These are phyloP conservation scores for Xiphophorus couchianus DNA, from an alignment of 2,113 vertebrate species.

Conservation along the genomic window DNA sequence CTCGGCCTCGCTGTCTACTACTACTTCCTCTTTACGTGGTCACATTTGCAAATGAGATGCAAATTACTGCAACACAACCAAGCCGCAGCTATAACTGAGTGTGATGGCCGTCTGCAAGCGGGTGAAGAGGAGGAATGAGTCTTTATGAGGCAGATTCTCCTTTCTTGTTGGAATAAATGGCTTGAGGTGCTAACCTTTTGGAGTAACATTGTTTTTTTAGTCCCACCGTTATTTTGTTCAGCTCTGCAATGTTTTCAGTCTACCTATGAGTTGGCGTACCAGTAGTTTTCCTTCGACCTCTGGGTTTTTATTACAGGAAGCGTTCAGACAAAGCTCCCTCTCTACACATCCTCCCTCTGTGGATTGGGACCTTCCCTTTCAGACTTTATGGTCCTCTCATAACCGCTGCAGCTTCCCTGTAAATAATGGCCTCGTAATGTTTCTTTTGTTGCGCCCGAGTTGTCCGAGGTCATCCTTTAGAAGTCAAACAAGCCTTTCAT, in stretches of 20 bases:
- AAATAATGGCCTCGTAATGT: neutral
- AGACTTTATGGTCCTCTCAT: neutral
- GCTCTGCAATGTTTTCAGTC: neutral
- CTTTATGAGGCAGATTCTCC: no score
- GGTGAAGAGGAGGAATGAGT: neutral
- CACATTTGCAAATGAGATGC: slow-evolving; percentile 45
- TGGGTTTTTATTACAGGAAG: neutral
- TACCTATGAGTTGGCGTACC: neutral
- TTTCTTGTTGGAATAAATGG: no score
- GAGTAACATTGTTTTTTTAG: neutral
- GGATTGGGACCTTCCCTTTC: neutral
- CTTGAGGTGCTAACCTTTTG: neutral
- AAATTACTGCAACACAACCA: neutral
- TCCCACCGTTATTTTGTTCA: neutral
- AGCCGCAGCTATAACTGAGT: neutral
- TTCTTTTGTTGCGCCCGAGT: neutral
- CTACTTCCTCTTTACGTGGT: slow-evolving; percentile 38
- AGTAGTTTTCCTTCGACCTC: slow-evolving; percentile 10
- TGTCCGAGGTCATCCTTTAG: neutral
- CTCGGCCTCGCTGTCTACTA: neutral
- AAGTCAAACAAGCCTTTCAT: neutral
- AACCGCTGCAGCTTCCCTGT: no score
- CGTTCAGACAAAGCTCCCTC: neutral
- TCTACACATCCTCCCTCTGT: no score
- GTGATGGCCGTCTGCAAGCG: neutral